These are phyloP conservation scores for Dendroctonus ponderosae DNA, from an alignment of 1,140 invertebrate genomes.

Conservation along the genomic window DNA sequence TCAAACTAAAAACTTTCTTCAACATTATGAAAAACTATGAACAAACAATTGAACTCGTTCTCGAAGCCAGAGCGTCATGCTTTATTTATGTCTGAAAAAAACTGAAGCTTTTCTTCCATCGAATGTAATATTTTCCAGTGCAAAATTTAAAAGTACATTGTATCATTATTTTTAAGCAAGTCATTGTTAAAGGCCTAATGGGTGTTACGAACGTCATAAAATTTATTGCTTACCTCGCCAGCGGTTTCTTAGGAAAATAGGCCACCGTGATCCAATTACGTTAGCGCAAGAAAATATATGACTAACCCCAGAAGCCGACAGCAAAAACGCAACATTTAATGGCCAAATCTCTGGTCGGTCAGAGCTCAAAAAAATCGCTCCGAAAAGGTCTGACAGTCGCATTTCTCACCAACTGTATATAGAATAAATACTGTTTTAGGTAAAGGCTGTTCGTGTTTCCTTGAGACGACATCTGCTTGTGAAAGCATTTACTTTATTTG, in stretches of 20 bases:
- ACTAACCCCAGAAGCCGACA: background rate
- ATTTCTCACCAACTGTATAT: background rate
- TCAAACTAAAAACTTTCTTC: too few species aligned
- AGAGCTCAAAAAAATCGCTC: slow-evolving; percentile 6
- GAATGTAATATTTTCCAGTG: too few species aligned
- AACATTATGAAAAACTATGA: too few species aligned
- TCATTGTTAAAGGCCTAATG: too few species aligned
- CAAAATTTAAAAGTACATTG: too few species aligned
- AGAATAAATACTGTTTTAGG: slow-evolving; percentile 1
- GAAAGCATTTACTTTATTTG: background rate
- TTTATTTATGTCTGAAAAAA: too few species aligned
- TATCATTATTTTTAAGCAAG: too few species aligned
- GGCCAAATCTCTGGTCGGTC: slow-evolving; percentile 7
- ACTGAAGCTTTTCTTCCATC: too few species aligned
- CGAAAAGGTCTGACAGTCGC: slow-evolving; percentile 1
- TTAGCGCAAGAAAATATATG: slow-evolving; percentile 7
- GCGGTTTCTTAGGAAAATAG: background rate
- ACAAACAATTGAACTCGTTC: too few species aligned
- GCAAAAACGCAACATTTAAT: slow-evolving; percentile 9
- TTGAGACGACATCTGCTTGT: background rate
- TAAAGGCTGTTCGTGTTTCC: background rate
- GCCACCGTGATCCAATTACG: background rate
- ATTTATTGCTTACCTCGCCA: too few species aligned
- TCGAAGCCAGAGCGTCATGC: too few species aligned
- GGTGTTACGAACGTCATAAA: too few species aligned